A percentile compares a stretch with the other conserved stretches of the same genome.
These are phyloP conservation scores for Lateolabrax maculatus DNA, from an alignment of 2,797 vertebrate genomes.

Conservation along the genomic window DNA sequence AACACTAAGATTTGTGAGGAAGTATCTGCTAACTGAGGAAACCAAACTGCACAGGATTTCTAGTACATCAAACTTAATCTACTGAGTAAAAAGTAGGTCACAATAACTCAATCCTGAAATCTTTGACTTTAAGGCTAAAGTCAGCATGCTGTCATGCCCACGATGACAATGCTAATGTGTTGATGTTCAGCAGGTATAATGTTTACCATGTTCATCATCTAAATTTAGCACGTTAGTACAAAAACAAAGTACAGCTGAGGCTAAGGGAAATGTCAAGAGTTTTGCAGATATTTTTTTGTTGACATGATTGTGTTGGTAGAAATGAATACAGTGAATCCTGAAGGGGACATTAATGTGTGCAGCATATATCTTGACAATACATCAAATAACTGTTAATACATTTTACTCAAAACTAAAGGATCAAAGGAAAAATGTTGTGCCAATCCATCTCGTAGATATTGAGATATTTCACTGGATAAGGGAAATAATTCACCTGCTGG, in stretches of 20 bases:
- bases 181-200: not conserved
- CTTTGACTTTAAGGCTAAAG: not conserved
- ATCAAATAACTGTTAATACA: not conserved
- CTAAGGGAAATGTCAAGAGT: not conserved
- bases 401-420: conserved; percentile 3
- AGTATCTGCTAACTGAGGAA: not conserved
- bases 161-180: not conserved
- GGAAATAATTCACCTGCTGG: not conserved
- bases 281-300: not conserved
- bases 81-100: conserved; percentile 15
- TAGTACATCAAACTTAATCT: not conserved
- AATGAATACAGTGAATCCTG: not conserved
- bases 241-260: not conserved
- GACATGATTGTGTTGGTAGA: not conserved
- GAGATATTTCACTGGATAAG: conserved; percentile 1
- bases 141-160: not conserved
- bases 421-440: too few relatives aligned
- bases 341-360: not conserved
- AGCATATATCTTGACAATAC: not conserved
- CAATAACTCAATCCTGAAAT: not conserved
- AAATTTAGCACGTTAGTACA: not conserved
- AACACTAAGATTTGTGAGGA: not conserved
- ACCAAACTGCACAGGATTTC: not conserved
- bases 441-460: not conserved
- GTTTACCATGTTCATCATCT: not conserved